phyloP scores from a whole-genome alignment of 2,113 vertebrate genomes.

The Psammodynastes pulverulentus region DNA sequence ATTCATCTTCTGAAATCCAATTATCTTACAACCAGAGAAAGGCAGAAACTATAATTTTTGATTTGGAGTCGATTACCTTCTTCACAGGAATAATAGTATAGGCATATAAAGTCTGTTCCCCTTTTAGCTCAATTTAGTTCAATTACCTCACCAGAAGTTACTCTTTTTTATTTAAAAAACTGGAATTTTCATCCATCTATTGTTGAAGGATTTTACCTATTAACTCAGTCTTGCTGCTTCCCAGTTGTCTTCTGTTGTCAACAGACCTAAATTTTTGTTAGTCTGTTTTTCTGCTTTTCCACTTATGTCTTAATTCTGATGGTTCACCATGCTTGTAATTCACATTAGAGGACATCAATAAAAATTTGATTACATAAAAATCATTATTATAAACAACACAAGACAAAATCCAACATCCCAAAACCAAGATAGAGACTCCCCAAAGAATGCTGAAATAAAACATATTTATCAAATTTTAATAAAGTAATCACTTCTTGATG shows the following conservation, averaged over 20 bases:
- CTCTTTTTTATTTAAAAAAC: neutral
- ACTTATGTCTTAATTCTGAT: neutral
- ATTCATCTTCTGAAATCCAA: neutral
- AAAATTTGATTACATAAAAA: neutral
- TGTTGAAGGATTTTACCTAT: neutral
- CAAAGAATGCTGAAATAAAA: neutral
- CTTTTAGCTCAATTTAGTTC: neutral
- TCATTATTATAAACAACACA: neutral
- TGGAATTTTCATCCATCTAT: neutral
- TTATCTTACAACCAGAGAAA: neutral
- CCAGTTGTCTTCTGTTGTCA: neutral
- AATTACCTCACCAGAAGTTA: neutral
- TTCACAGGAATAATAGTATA: neutral
- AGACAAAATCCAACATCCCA: neutral
- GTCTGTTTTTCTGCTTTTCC: neutral
- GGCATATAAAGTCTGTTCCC: neutral
- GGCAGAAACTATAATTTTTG: neutral
- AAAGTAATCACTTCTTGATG: neutral
- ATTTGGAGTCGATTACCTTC: neutral
- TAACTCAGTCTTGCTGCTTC: neutral
- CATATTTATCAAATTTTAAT: neutral
- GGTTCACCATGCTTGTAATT: neutral
- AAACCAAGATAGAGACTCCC: neutral
- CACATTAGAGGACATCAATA: neutral
- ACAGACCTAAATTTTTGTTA: neutral